These are phyloP conservation scores for Typhlichthys subterraneus DNA, from an alignment of 2,797 vertebrate species.

Conservation along the genomic window DNA sequence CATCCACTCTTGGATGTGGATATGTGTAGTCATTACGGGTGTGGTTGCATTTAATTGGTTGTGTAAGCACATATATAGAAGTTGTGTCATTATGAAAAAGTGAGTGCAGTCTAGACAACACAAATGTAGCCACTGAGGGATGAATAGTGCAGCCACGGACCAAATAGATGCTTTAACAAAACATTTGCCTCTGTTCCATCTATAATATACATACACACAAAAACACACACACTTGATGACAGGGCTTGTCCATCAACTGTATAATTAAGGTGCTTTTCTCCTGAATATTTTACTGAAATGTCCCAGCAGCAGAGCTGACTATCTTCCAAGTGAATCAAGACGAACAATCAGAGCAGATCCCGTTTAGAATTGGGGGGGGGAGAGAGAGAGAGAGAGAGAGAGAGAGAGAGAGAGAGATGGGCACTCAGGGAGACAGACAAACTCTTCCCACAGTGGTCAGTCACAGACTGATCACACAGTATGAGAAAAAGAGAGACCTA, in stretches of 20 bases:
- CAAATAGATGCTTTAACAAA: slow-evolving; percentile 55
- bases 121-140: slow-evolving; percentile 52
- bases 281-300: slow-evolving; percentile 68
- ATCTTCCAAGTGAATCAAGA: slow-evolving; percentile 20
- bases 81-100: slow-evolving; percentile 8
- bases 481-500: too few relatives aligned
- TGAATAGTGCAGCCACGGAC: slow-evolving; percentile 38
- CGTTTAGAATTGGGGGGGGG: slow-evolving; percentile 8
- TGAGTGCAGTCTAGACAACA: slow-evolving; percentile 45
- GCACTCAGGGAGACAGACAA: neutral
- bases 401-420: neutral
- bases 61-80: neutral
- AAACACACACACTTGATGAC: slow-evolving; percentile 33
- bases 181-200: too few relatives aligned
- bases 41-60: neutral
- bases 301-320: slow-evolving; percentile 46
- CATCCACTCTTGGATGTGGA: neutral
- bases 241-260: slow-evolving; percentile 61
- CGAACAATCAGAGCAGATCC: slow-evolving; percentile 7
- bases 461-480: neutral
- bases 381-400: neutral
- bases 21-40: neutral
- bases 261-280: slow-evolving; percentile 69
- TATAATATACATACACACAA: slow-evolving; percentile 14
- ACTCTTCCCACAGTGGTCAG: neutral